Base-by-base conservation (phyloP, 2,888 invertebrate genomes). In the Leucoma salicis region DNA sequence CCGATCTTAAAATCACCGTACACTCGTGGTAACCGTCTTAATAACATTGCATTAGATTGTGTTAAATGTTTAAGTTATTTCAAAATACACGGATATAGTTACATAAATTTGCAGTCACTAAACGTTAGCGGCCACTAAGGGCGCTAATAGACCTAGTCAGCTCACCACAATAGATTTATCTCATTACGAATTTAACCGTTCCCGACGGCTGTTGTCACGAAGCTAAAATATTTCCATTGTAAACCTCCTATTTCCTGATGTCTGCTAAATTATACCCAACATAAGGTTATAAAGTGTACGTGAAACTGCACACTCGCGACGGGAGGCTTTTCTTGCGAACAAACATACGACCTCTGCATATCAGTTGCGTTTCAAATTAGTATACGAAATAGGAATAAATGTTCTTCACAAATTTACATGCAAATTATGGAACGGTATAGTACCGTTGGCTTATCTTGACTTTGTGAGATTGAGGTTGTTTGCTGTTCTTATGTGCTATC, bases 181-280 rank as follows among this genome's bases (percentile, higher is more conserved):
- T 75, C 68, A 74, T 77, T 73, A 77, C 67, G 57, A 60, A 57
- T 66, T 71, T 74, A 79, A 78, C 73, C 58, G 69, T 67, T 57
- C 67, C 49, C 53, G 76, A 74, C 79, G 68, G 66, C 48, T 38
- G 60, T 66, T 73, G 74, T 78, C 78, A 68, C 68, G 63, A 53
- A 52, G 46, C 57, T 71, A 63, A 75, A 70, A 68, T 74, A 78
- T 70, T 68, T 59, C 47, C 58, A 49, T 64, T 65, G 72, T 74
- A 71, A 74, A 66, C 64, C 66, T 38, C 60, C 50, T 55, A 67
- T 66, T 68, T 66, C 70, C 64, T 71, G 70, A 73, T 67, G 68
- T 67, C 66, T 46, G 57, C 57, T 57, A 64, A 73, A 68, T 73
- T 74, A 67, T 73, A 66, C 55, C 59, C 54, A 39, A 53, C 63